Percentiles rank a stretch among this genome's conserved stretches.
These are phyloP conservation scores for Cloeon dipterum DNA, from an alignment of 2,888 invertebrate species.

Conservation along the genomic window DNA sequence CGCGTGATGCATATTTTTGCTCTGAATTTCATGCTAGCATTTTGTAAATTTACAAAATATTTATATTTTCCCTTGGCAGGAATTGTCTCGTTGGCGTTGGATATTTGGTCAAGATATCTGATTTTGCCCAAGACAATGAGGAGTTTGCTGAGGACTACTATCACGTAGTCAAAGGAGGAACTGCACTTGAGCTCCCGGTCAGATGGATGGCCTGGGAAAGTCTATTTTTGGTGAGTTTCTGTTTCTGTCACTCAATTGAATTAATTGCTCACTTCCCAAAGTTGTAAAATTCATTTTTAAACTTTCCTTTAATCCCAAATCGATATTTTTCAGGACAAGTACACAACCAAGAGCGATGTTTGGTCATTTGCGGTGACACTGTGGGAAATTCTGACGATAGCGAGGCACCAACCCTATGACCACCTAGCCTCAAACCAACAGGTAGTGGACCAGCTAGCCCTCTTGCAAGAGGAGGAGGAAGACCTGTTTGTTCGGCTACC, in stretches of 20 bases:
- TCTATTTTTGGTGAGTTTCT: constrained; percentile 30
- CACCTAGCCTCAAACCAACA: constrained; percentile 44
- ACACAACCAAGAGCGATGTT: constrained; percentile 74
- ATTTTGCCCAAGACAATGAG: constrained; percentile 68
- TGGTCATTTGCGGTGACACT: constrained; percentile 79
- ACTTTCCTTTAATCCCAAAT: too few species aligned
- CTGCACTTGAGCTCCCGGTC: constrained; percentile 46
- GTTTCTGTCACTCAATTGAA: neutral
- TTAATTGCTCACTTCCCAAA: too few species aligned
- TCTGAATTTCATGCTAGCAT: too few species aligned
- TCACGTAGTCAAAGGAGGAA: constrained; percentile 42
- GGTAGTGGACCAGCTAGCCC: constrained; percentile 59
- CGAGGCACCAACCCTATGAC: constrained; percentile 54
- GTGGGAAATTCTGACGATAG: constrained; percentile 64
- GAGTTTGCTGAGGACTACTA: constrained; percentile 60
- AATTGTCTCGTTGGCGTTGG: constrained; percentile 69
- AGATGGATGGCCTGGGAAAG: constrained; percentile 85
- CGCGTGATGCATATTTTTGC: too few species aligned
- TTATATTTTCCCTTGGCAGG: constrained; percentile 21
- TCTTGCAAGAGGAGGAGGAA: constrained; percentile 37
- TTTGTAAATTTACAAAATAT: too few species aligned
- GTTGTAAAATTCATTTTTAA: neutral
- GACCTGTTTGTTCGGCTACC: constrained; percentile 15
- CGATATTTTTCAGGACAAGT: constrained; percentile 49
- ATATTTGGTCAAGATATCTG: constrained; percentile 61